Base-by-base conservation (phyloP, 2,888 invertebrate species). In the Cancer borealis region DNA sequence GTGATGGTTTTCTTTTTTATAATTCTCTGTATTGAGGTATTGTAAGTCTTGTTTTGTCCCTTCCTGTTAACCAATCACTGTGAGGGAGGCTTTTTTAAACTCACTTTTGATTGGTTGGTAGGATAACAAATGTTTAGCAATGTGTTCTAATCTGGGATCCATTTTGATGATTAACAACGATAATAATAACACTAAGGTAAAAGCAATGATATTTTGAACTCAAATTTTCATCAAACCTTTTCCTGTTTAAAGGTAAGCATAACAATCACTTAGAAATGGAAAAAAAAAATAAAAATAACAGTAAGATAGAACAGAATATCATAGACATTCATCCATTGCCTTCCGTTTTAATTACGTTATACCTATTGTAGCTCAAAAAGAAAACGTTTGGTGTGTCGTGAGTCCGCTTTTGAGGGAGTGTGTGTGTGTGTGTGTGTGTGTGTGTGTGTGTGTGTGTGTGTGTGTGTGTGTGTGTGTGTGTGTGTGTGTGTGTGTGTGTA, bases 401-500 rank as follows among this genome's bases (percentile, higher is more conserved):
- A 73, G 3, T n/a, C 26, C n/a, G n/a, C 73, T 54, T 54, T 39
- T 39, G 39, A 39, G 39, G 0, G 39, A 1, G 39, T 39, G 39
- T 39, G 39, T 39, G 39, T 39, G 54, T 54, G 54, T 54, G 54
- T 14, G 54, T 47, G 17, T 89, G 17, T 79, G 45, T 88, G 45
- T 88, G 88, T 88, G 88, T 88, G 88, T 88, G 88, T 88, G 88
- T 88, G 88, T 88, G 88, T 88, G 88, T 88, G 88, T 88, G 88
- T 88, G 88, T 88, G 88, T 88, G 88, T 88, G 88, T 88, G 88
- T 45, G 88, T 88, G 89, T 89, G 89, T 89, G 89, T 89, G 89
- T 89, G 89, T 89, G 89, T 89, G 89, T 89, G 89, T 89, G 47
- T 89, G 89, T 89, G 66, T 88, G 60, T 54, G 89, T 93, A 30